These are phyloP conservation scores for Lasioglossum marginatum DNA, from an alignment of 2,888 invertebrate genomes.

Conservation along the genomic window DNA sequence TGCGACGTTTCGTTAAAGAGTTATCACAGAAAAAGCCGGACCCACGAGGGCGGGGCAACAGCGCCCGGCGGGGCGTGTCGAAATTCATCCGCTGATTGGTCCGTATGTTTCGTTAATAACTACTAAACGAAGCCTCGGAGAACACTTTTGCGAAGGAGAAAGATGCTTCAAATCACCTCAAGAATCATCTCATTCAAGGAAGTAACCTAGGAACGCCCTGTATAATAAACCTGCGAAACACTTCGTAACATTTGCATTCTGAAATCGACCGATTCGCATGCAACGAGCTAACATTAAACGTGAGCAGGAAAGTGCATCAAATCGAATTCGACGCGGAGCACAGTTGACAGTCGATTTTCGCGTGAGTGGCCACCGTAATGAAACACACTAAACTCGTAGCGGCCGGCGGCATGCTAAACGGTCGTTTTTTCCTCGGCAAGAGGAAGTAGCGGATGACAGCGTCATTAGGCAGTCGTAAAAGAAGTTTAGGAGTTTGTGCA, in stretches of 20 bases:
- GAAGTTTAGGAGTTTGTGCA: slow-evolving; percentile 14
- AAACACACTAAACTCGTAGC: neutral
- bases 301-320: neutral
- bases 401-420: neutral
- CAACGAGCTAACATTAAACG: neutral
- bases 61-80: no score
- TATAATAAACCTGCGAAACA: no score
- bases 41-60: no score
- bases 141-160: no score
- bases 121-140: neutral
- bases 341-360: neutral
- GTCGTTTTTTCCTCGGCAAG: neutral
- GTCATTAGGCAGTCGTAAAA: slow-evolving; percentile 35
- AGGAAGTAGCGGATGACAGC: neutral
- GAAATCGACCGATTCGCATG: no score
- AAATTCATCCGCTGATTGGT: no score
- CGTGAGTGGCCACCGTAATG: neutral
- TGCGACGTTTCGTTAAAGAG: no score
- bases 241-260: no score
- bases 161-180: no score
- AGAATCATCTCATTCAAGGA: neutral
- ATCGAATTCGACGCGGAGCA: neutral
- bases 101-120: neutral
- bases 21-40: no score
- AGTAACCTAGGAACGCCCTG: neutral